These are phyloP conservation scores for Varanus salvator DNA, from an alignment of 2,113 vertebrate species.

Conservation along the genomic window DNA sequence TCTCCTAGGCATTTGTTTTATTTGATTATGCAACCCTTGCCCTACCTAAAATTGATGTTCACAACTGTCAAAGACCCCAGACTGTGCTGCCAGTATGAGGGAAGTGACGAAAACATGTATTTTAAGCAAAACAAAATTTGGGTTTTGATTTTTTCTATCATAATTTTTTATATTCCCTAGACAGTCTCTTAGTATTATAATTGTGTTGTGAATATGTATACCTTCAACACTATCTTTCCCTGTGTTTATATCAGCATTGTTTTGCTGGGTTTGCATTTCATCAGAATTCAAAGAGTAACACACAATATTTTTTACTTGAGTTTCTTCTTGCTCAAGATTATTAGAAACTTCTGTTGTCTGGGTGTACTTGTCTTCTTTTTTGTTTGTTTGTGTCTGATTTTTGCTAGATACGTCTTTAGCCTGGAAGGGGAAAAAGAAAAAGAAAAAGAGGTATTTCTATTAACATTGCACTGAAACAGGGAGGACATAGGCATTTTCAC, in stretches of 20 bases:
- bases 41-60: too few relatives aligned
- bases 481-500: background rate
- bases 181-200: background rate
- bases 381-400: conserved; percentile 47
- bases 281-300: conserved; percentile 45
- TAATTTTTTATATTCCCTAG: background rate
- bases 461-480: background rate
- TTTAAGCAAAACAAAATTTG: too few relatives aligned
- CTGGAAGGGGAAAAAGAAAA: conserved; percentile 61
- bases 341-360: conserved; percentile 43
- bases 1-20: too few relatives aligned
- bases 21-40: too few relatives aligned
- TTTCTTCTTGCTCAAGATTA: conserved; percentile 56
- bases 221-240: conserved; percentile 48
- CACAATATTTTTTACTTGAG: conserved; percentile 45
- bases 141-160: too few relatives aligned
- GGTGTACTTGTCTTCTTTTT: conserved; percentile 36
- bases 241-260: conserved; percentile 38
- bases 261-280: conserved; percentile 51
- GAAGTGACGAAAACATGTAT: too few relatives aligned
- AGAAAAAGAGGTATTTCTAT: background rate
- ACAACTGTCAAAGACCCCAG: too few relatives aligned
- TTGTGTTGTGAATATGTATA: conserved; percentile 11
- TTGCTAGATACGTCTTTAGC: conserved; percentile 56
- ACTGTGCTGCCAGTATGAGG: too few relatives aligned